Percentiles rank a stretch among this genome's conserved stretches.
Conservation (phyloP, 2,888 invertebrate genomes). For the Lithodes maja region DNA sequence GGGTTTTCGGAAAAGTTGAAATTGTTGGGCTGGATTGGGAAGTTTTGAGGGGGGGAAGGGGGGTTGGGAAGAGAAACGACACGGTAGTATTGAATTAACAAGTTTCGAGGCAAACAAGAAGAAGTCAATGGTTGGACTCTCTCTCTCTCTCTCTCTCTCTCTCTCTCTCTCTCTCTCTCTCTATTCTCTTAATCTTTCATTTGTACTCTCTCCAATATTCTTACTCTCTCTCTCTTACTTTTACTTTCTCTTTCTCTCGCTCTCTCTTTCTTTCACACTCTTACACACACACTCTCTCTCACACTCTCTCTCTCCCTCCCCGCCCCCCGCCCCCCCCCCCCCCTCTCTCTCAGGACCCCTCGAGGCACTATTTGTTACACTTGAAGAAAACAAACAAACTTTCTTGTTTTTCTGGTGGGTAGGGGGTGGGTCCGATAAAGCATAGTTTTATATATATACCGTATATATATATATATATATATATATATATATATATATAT, state of each 20-base stretch:
- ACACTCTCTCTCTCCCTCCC: background rate
- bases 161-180: constrained; percentile 5
- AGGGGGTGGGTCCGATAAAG: too few relatives aligned
- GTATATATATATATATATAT: too few relatives aligned
- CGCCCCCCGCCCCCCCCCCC: background rate
- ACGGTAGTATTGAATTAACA: constrained; percentile 55
- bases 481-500: too few relatives aligned
- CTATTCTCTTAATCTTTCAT: too few relatives aligned
- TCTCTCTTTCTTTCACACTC: too few relatives aligned
- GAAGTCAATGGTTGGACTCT: constrained; percentile 29
- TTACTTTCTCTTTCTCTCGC: too few relatives aligned
- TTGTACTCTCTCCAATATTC: too few relatives aligned
- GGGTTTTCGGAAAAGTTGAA: constrained; percentile 62
- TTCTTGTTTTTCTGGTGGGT: too few relatives aligned
- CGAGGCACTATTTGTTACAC: constrained; percentile 55
- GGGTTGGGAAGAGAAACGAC: constrained; percentile 16
- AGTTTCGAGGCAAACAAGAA: constrained; percentile 46
- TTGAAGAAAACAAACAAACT: constrained; percentile 1
- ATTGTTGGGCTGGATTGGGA: constrained; percentile 34
- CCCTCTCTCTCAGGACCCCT: constrained; percentile 29
- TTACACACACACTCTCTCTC: too few relatives aligned
- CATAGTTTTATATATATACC: too few relatives aligned
- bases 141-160: constrained; percentile 10
- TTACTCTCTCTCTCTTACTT: too few relatives aligned
- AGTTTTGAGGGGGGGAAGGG: too few relatives aligned